Conservation (phyloP, 1,140 invertebrate species). For the Goniozus legneri region DNA sequence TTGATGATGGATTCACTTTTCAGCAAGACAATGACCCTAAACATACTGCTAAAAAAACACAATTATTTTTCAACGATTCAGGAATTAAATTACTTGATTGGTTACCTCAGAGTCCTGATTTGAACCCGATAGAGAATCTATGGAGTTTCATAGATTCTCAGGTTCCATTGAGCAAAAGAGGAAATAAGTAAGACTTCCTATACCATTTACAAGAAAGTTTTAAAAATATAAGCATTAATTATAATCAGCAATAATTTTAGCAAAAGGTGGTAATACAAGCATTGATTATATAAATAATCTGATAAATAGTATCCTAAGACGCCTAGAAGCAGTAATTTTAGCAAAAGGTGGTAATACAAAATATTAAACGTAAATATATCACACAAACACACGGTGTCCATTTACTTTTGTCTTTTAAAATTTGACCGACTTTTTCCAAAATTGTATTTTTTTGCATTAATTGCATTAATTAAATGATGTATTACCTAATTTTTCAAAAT, state of each 20-base stretch:
- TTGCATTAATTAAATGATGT: too few relatives aligned
- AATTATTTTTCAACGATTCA: conserved; percentile 1
- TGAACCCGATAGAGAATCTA: conserved; percentile 6
- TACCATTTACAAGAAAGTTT: background rate
- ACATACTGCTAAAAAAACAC: background rate
- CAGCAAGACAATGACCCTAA: conserved; percentile 7
- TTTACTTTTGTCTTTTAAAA: background rate
- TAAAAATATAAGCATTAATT: background rate
- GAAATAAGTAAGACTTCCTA: background rate
- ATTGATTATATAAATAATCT: background rate
- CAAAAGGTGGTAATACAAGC: too few relatives aligned
- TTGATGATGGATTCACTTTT: background rate
- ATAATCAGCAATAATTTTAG: too few relatives aligned
- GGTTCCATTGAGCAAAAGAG: background rate
- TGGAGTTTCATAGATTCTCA: conserved; percentile 1
- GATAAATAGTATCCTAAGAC: background rate
- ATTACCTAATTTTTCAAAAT: too few relatives aligned
- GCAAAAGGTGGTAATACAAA: background rate
- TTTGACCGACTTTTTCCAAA: too few relatives aligned
- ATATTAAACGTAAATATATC: background rate
- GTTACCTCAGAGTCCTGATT: background rate
- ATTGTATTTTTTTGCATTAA: too few relatives aligned
- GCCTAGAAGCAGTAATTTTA: background rate
- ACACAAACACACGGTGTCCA: background rate
- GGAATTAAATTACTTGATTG: conserved; percentile 1